Evolutionary conservation across 2,888 invertebrate genomes (phyloP).

Genomic region (Euphydryas editha): DNA sequence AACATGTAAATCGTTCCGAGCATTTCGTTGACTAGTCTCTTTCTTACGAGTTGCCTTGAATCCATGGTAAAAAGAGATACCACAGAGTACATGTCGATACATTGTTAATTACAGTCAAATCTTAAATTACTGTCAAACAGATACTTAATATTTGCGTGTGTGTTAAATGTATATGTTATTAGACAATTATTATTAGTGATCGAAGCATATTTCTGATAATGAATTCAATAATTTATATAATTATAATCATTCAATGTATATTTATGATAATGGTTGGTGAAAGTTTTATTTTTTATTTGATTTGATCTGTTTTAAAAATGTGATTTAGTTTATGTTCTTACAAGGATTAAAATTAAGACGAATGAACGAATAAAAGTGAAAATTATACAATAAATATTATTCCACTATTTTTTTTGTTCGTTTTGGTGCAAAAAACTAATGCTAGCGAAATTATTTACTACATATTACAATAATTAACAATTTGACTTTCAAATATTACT

Average conservation of each 20-base stretch:
- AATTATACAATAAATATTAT: no score
- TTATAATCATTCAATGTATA: not conserved
- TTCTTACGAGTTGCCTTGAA: no score
- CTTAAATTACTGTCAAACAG: conserved; percentile 10
- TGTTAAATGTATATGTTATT: conserved; percentile 7
- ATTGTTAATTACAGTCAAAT: conserved; percentile 13
- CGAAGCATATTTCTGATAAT: not conserved
- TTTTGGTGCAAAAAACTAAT: not conserved
- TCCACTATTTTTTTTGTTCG: not conserved
- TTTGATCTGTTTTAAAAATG: no score
- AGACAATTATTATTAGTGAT: not conserved
- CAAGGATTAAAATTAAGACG: not conserved
- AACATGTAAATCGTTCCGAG: no score
- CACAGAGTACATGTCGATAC: no score
- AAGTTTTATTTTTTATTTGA: no score
- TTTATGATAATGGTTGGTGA: no score
- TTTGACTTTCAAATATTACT: not conserved
- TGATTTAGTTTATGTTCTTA: not conserved
- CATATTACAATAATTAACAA: not conserved
- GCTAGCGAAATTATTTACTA: not conserved
- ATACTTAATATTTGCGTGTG: conserved; percentile 22
- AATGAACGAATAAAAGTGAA: no score
- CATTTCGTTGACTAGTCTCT: no score
- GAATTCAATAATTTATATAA: not conserved
- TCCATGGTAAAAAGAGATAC: no score